Base-by-base conservation (phyloP, 2,113 vertebrate species). In the Melospiza georgiana region DNA sequence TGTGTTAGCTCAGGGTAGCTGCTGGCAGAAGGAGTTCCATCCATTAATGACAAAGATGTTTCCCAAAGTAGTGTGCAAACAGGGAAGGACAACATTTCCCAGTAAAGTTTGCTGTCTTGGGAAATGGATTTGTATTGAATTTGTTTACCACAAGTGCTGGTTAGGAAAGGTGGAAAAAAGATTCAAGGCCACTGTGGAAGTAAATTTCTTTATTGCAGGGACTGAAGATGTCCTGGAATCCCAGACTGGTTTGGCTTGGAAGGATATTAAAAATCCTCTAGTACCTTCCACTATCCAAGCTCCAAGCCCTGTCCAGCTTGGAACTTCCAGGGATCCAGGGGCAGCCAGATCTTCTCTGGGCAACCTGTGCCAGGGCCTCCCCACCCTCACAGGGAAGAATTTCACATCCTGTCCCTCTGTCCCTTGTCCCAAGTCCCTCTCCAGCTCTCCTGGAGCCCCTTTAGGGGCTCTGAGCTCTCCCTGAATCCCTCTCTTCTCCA, bases 371-470 rank as follows among this genome's bases (percentile, higher is more conserved):
- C 68, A 72, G 25, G 16, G 13, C 7, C 30, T 72, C 3, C 0
- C 3, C 58, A 35, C 11, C 25, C 6, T 73, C 51, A 1, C 6
- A 51, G 18, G 0, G 0, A 66, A 0, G 0, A 44, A 88, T 81
- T 81, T 1, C 17, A n/a, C n/a, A 25, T 65, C 21, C 37, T 73
- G 59, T 33, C 44, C 27, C 22, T 73, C 31, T 59, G 44, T 4
- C 0, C 25, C 51, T 58, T 81, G 12, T 43, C 37, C 67, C 31
- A 0, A 28, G 35, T 59, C 52, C 59, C 37, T 59, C 68, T 81
- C 44, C 59, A 52, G 44, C 27, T 66, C 35, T 52, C 7, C 27
- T 81, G 52, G 27, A 74, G 52, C 37, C 23, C 18, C 52, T 81
- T 66, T 24, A 67, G 28, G 5, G 23, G 35, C 77, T 89, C 61